These are phyloP conservation scores for Phalloptychus januarius DNA, from an alignment of 2,797 vertebrate genomes.

Conservation along the genomic window DNA sequence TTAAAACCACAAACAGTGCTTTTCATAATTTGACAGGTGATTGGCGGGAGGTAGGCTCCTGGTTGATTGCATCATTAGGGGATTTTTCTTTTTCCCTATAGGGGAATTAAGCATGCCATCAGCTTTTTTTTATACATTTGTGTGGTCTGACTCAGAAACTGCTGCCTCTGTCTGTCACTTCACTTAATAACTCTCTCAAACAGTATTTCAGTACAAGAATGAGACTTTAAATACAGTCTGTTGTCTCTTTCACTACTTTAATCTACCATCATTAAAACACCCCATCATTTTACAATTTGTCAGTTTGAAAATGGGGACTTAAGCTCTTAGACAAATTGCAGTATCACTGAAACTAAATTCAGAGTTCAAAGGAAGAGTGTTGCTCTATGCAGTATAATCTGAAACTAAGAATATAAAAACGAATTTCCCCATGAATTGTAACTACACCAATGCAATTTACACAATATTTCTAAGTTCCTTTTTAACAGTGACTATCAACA, in stretches of 20 bases:
- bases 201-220: not conserved
- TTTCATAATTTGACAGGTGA: constrained; percentile 81
- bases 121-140: constrained; percentile 34
- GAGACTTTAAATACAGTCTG: constrained; percentile 9
- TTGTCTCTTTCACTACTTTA: constrained; percentile 14
- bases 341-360: not conserved
- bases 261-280: not conserved
- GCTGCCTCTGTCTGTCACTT: constrained; percentile 41
- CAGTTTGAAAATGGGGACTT: not conserved
- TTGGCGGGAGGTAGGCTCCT: constrained; percentile 72
- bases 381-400: not conserved
- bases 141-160: constrained; percentile 20
- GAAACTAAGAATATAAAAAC: not conserved
- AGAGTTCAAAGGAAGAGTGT: not conserved
- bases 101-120: constrained; percentile 55
- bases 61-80: constrained; percentile 75
- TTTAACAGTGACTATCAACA: not conserved
- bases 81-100: constrained; percentile 40
- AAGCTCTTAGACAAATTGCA: not conserved
- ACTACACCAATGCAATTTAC: not conserved
- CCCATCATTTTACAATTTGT: not conserved
- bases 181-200: constrained; percentile 29
- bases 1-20: constrained; percentile 77
- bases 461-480: not conserved
- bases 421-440: not conserved